These are phyloP conservation scores for Orthosia incerta DNA, from an alignment of 2,888 invertebrate genomes.

Conservation along the genomic window DNA sequence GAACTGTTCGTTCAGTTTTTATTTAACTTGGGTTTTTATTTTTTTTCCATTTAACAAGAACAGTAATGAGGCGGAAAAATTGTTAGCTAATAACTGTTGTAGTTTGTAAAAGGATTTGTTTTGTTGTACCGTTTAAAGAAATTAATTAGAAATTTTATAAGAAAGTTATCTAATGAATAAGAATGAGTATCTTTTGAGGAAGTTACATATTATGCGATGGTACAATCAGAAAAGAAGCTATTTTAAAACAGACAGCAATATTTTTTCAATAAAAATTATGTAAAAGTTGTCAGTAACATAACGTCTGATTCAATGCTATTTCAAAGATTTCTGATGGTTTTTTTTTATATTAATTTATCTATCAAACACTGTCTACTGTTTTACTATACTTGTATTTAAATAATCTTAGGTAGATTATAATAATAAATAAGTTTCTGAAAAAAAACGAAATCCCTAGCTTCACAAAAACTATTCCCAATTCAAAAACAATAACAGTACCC, in stretches of 20 bases:
- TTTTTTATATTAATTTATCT: too few relatives aligned
- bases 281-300: not conserved
- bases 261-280: not conserved
- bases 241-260: not conserved
- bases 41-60: conserved; percentile 34
- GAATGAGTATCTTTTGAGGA: not conserved
- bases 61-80: conserved; percentile 62
- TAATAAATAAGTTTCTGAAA: too few relatives aligned
- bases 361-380: not conserved
- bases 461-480: conserved; percentile 43
- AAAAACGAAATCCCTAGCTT: not conserved
- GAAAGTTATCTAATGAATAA: not conserved
- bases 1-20: conserved; percentile 35
- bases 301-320: too few relatives aligned
- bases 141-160: conserved; percentile 36
- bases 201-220: not conserved
- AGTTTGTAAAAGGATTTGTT: conserved; percentile 41
- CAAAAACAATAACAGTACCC: conserved; percentile 60
- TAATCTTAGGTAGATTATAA: not conserved
- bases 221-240: not conserved
- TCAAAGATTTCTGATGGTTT: not conserved
- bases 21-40: conserved; percentile 21
- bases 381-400: not conserved
- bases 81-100: conserved; percentile 53
- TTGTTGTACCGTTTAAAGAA: conserved; percentile 17